Percentiles rank a stretch among this genome's conserved stretches.
Evolutionary conservation across 2,888 invertebrate species (phyloP).

Genomic region (Argynnis bischoffii): DNA sequence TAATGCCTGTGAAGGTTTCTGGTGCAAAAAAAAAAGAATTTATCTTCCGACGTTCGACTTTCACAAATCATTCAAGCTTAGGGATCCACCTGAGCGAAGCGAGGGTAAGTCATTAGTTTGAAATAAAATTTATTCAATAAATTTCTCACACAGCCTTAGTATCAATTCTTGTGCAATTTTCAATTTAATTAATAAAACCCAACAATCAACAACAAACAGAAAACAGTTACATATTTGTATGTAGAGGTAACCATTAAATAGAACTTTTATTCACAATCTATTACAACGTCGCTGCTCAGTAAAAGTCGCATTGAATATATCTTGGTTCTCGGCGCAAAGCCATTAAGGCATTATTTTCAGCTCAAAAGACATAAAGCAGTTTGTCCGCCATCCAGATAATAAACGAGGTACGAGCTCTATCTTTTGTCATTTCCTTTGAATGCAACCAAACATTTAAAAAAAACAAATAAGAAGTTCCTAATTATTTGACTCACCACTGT

Average conservation of each 20-base stretch:
- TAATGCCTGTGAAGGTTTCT: too few species aligned
- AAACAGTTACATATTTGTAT: too few species aligned
- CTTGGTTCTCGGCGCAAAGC: conserved; percentile 12
- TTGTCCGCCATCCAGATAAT: conserved; percentile 28
- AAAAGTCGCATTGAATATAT: conserved; percentile 1
- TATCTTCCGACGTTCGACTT: too few species aligned
- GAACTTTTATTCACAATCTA: not conserved
- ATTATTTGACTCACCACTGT: not conserved
- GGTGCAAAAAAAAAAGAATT: too few species aligned
- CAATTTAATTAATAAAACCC: too few species aligned
- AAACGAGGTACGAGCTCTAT: conserved; percentile 24
- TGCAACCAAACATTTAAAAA: not conserved
- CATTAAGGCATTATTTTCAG: conserved; percentile 32
- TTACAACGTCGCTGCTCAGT: not conserved
- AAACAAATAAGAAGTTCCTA: not conserved
- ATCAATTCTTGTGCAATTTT: too few species aligned
- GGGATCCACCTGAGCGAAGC: too few species aligned
- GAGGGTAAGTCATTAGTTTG: too few species aligned
- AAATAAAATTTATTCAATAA: too few species aligned
- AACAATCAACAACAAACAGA: too few species aligned
- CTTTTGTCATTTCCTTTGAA: conserved; percentile 23
- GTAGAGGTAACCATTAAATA: not conserved
- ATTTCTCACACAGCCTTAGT: too few species aligned
- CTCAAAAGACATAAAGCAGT: conserved; percentile 24
- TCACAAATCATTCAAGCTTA: too few species aligned